Conservation (phyloP, 2,888 invertebrate species). For the Drepana falcataria region DNA sequence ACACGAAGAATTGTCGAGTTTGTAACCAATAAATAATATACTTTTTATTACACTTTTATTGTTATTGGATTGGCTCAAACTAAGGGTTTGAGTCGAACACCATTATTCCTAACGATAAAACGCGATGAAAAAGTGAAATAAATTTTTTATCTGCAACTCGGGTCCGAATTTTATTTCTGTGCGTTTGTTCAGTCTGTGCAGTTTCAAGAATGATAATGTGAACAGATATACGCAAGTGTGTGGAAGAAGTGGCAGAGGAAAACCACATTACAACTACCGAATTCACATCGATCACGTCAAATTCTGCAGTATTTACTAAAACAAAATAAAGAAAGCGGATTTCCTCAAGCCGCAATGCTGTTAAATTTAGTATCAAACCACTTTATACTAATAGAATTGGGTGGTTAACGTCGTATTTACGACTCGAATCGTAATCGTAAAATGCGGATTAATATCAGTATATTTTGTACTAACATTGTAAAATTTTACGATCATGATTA, state of each 20-base stretch:
- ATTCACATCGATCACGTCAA: too few species aligned
- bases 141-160: not conserved
- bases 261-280: too few species aligned
- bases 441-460: conserved; percentile 31
- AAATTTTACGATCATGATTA: conserved; percentile 13
- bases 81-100: conserved; percentile 41
- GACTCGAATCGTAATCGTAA: conserved; percentile 29
- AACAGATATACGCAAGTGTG: too few species aligned
- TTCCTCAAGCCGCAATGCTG: too few species aligned
- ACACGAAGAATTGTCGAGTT: conserved; percentile 21
- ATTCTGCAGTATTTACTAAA: too few species aligned
- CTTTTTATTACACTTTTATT: conserved; percentile 63
- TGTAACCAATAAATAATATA: conserved; percentile 62
- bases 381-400: conserved; percentile 17
- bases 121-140: conserved; percentile 29
- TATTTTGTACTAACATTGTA: conserved; percentile 9
- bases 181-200: not conserved
- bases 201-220: not conserved
- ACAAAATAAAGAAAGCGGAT: too few species aligned
- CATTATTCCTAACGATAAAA: conserved; percentile 46
- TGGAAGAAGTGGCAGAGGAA: too few species aligned
- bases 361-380: too few species aligned
- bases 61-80: conserved; percentile 61
- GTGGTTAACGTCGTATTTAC: conserved; percentile 31
- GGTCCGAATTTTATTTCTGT: not conserved